Evolutionary conservation across 2,888 invertebrate species (phyloP), one percentile per base, ranked within the genome.

Genomic region (Pseudococcus jackbeardsleyi): DNA sequence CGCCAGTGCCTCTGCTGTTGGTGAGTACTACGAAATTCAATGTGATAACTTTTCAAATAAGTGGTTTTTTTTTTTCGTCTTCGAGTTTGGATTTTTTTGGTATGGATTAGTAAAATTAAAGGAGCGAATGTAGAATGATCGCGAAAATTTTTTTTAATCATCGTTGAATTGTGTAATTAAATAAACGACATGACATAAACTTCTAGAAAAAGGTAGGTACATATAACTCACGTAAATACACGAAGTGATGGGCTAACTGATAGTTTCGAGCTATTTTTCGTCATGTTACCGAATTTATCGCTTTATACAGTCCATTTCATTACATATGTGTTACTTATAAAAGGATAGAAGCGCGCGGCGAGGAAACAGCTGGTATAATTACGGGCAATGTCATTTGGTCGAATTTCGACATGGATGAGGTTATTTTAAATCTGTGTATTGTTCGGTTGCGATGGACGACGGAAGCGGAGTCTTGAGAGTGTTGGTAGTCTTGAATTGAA

Each of bases 1-100:
- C 89, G 97, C 97, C 7, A 96, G 97, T 1, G 93, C 94, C 39
- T 95, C 94, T 90, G 94, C 95, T 84, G 94, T 96, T 90, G 96
- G 96, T 96, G 91, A 92, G 92, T 72, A 33, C 2, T 3, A 5
- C 12, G 68, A 19, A 22, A 1, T 9, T 2, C 1, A 22, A 22
- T 1, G 68, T 26, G 19, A 19, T 19, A 19, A 19, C 19, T 15
- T 15, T 54, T 54, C 17, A 3, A 3, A 33, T 33, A 1, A 33
- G 1, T 33, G 26, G 3, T 0, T 12, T 15, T 12, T 54, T n/a
- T n/a, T n/a, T n/a, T n/a, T n/a, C n/a, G 54, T 54, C 54, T 17
- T 11, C 12, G 46, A 46, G 6, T 46, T 46, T 3, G 26, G 26
- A 33, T 33, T 33, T 33, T 33, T 33, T 33, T 33, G 26, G 26